Conservation (phyloP, 2,797 vertebrate species). For the Diceros bicornis region DNA sequence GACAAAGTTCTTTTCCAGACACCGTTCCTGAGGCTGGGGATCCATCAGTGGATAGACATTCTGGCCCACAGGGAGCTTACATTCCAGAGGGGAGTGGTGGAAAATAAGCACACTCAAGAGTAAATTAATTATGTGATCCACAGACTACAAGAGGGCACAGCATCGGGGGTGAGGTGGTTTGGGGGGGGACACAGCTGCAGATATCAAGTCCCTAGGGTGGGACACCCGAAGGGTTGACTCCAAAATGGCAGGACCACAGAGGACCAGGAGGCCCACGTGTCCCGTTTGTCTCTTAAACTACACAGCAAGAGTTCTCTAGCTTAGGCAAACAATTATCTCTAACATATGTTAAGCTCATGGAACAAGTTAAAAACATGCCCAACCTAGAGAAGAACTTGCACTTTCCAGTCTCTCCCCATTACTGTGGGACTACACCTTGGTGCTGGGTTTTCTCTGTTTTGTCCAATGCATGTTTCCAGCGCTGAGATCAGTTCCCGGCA, state of each 20-base stretch:
- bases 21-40: background rate
- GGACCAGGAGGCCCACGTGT: background rate
- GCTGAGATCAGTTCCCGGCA: background rate
- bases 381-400: background rate
- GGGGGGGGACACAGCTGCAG: background rate
- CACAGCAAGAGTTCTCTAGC: too few relatives aligned
- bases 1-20: background rate
- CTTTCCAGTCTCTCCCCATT: background rate
- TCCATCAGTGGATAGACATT: background rate
- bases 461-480: background rate
- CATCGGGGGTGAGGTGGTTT: background rate
- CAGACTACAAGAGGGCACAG: background rate
- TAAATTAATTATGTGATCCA: too few relatives aligned
- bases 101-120: too few relatives aligned
- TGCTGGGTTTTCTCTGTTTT: background rate
- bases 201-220: too few relatives aligned
- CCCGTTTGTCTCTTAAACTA: background rate
- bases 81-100: rapidly evolving
- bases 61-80: background rate
- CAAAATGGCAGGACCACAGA: rapidly evolving
- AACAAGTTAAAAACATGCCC: background rate
- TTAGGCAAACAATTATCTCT: background rate
- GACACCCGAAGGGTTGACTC: too few relatives aligned
- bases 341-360: background rate
- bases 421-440: too few relatives aligned